phyloP scores from a whole-genome alignment of 2,113 vertebrate species.

The Gymnorhina tibicen region DNA sequence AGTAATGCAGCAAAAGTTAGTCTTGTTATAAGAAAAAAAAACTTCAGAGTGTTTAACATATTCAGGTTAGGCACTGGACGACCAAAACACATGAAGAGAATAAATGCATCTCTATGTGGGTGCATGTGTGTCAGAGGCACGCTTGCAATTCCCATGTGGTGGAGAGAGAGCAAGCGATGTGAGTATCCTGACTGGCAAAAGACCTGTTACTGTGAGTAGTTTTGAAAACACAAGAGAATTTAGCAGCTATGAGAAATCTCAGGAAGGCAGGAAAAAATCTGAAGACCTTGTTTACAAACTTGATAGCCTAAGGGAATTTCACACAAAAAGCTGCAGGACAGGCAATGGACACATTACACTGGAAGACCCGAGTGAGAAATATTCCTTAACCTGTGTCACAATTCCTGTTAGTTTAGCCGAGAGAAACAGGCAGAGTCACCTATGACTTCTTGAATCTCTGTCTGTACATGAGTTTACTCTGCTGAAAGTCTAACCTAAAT shows the following conservation, averaged over 20 bases:
- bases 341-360: not conserved
- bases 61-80: not conserved
- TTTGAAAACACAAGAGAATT: not conserved
- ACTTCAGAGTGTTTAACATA: not conserved
- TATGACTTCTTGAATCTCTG: not conserved
- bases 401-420: not conserved
- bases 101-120: not conserved
- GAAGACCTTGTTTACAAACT: not conserved
- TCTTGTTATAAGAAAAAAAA: not conserved
- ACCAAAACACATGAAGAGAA: not conserved
- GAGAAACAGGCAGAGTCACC: not conserved
- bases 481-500: not conserved
- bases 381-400: constrained; percentile 1
- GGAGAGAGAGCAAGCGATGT: not conserved
- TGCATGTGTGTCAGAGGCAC: not conserved
- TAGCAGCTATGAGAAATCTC: not conserved
- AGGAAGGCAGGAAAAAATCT: not conserved
- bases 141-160: not conserved
- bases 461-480: not conserved
- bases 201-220: not conserved
- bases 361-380: not conserved
- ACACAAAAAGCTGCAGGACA: not conserved
- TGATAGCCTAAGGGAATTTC: not conserved
- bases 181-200: not conserved
- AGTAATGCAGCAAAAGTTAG: not conserved